phyloP scores from a whole-genome alignment of 2,113 vertebrate genomes.

The Bufo gargarizans region DNA sequence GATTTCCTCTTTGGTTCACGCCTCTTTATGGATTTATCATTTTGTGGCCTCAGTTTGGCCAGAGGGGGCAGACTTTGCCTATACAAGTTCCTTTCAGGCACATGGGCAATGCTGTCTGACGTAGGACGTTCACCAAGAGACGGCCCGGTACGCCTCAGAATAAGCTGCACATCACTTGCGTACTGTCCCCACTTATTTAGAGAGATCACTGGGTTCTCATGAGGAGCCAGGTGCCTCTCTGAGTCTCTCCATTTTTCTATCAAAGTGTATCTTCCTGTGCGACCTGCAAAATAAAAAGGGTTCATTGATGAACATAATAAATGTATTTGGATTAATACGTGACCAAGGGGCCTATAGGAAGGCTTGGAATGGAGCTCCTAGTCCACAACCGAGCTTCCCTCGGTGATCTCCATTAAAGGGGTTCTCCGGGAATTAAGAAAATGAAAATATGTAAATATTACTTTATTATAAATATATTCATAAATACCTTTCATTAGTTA shows the following conservation, averaged over 20 bases:
- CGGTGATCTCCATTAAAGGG: too few species aligned
- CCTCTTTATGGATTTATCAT: slow-evolving; percentile 84
- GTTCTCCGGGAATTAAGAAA: too few species aligned
- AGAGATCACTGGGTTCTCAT: slow-evolving; percentile 92
- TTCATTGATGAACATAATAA: not conserved
- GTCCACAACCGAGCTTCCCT: too few species aligned
- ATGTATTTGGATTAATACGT: not conserved
- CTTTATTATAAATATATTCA: too few species aligned
- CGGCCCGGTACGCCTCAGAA: slow-evolving; percentile 90
- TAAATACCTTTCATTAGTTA: too few species aligned
- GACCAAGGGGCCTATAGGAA: not conserved
- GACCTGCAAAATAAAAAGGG: slow-evolving; percentile 73
- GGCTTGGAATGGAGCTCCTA: too few species aligned
- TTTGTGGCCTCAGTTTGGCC: slow-evolving; percentile 87
- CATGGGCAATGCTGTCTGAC: slow-evolving; percentile 83
- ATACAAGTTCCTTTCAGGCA: slow-evolving; percentile 89
- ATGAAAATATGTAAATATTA: too few species aligned
- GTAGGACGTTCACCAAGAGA: slow-evolving; percentile 90
- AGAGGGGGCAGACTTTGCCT: slow-evolving; percentile 92
- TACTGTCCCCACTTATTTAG: slow-evolving; percentile 98
- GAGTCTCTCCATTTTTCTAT: slow-evolving; percentile 97
- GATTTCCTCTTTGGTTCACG: slow-evolving; percentile 94
- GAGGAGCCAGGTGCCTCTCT: slow-evolving; percentile 89
- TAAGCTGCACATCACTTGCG: slow-evolving; percentile 93
- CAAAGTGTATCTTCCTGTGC: slow-evolving; percentile 92